A percentile compares a stretch with the other conserved stretches of the same genome.
phyloP scores from a whole-genome alignment of 2,113 vertebrate genomes.

The Nannospalax galili region DNA sequence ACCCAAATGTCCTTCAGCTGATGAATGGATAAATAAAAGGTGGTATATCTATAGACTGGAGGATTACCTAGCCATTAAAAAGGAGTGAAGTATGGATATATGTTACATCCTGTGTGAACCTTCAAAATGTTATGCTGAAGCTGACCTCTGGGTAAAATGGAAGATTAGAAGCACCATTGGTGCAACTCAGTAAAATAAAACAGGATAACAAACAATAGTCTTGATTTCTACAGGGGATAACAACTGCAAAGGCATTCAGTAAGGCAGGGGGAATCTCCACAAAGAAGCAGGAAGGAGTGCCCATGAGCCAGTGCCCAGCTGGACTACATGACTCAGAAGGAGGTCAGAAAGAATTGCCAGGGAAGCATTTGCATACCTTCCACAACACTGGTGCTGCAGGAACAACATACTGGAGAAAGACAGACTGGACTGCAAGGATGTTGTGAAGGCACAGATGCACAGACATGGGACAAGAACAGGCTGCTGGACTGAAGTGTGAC shows the following conservation, averaged over 20 bases:
- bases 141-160: not conserved
- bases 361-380: not conserved
- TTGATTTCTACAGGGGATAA: not conserved
- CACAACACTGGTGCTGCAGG: not conserved
- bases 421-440: not conserved
- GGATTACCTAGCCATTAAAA: not conserved
- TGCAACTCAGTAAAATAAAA: not conserved
- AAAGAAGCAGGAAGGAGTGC: not conserved
- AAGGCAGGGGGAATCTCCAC: not conserved
- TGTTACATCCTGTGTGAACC: not conserved
- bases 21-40: not conserved
- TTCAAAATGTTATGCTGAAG: not conserved
- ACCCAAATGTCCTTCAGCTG: not conserved
- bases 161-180: not conserved
- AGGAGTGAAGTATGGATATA: not conserved
- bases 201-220: not conserved
- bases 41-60: not conserved
- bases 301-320: not conserved
- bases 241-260: not conserved
- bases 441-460: not conserved
- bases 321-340: not conserved
- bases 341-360: not conserved
- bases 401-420: not conserved
- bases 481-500: not conserved
- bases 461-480: not conserved